Evolutionary conservation across 1,140 invertebrate species (phyloP), one percentile per base, ranked within the genome.

Genomic region (Musca domestica): DNA sequence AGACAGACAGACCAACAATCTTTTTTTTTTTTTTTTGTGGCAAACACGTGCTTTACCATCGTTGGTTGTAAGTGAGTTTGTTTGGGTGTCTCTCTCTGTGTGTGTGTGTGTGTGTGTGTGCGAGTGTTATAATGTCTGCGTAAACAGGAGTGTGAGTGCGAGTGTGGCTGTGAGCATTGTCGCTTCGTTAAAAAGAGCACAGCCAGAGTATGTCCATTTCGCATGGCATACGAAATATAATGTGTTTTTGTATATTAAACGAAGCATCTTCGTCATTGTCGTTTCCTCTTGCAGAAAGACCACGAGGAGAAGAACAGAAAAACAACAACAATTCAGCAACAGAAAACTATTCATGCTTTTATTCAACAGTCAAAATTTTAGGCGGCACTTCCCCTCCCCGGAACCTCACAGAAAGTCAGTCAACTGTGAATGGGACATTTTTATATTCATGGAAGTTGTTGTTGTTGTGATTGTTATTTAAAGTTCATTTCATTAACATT

Each of bases 251-350:
- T n/a, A n/a, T n/a, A 27, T 30, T 58, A 17, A 58, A 58, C 54
- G 54, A 58, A 58, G 54, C 54, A 58, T 58, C 54, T 15, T 58
- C 54, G 54, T 58, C 27, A 54, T 54, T 54, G 54, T 58, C 23
- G 19, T 23, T 54, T 58, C 23, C 54, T 58, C 54, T 30, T 58
- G 25, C 12, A 58, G 5, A 41, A 41, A 41, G 4, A 41, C 4
- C 34, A 41, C n/a, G n/a, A n/a, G n/a, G n/a, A n/a, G n/a, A n/a
- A 7, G 6, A 12, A 41, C 34, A 12, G 2, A 41, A 5, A 41
- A 41, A 12, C 34, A 41, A 12, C 34, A 41, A 41, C 34, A 41
- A n/a, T n/a, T n/a, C n/a, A n/a, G n/a, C 34, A 41, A 41, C 34
- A 3, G 9, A 30, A 30, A 41, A 41, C 34, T 41, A 41, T 30